Conservation (phyloP, 1,140 invertebrate species). For the Trichoplusia ni region DNA sequence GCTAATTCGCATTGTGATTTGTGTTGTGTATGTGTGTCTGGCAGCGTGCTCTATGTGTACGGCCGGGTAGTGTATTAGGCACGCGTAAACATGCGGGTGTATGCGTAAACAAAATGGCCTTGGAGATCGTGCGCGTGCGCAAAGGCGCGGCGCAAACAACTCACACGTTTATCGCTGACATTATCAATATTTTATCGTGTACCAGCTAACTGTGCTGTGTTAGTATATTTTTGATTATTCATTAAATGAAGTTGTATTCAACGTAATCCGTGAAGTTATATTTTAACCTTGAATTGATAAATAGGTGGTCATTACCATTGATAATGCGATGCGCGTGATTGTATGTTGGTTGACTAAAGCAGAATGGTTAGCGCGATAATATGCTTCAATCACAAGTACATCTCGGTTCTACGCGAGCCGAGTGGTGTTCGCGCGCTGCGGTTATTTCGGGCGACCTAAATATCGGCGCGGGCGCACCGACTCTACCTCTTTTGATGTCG, state of each 20-base stretch:
- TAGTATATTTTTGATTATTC: conserved; percentile 31
- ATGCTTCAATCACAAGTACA: background rate
- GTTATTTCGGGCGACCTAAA: conserved; percentile 79
- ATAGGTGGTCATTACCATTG: background rate
- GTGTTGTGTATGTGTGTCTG: conserved; percentile 32
- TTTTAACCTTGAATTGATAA: conserved; percentile 32
- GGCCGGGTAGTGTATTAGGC: conserved; percentile 51
- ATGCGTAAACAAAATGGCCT: conserved; percentile 76
- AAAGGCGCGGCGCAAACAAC: conserved; percentile 56
- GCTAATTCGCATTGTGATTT: conserved; percentile 47
- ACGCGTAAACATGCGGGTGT: conserved; percentile 68
- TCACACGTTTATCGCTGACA: conserved; percentile 50
- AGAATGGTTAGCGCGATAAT: background rate
- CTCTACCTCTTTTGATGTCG: conserved; percentile 39
- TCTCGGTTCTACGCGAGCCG: conserved; percentile 25
- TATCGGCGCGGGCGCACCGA: conserved; percentile 63
- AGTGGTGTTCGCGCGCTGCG: conserved; percentile 50
- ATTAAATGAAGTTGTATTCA: conserved; percentile 4
- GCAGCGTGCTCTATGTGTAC: conserved; percentile 32
- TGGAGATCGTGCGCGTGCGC: conserved; percentile 55
- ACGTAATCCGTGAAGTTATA: background rate
- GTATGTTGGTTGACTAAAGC: background rate
- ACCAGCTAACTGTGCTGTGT: conserved; percentile 37
- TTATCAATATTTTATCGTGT: conserved; percentile 62
- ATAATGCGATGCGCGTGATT: conserved; percentile 7